Evolutionary conservation across 2,797 vertebrate species (phyloP).

Genomic region (Thripadectes ignobilis): DNA sequence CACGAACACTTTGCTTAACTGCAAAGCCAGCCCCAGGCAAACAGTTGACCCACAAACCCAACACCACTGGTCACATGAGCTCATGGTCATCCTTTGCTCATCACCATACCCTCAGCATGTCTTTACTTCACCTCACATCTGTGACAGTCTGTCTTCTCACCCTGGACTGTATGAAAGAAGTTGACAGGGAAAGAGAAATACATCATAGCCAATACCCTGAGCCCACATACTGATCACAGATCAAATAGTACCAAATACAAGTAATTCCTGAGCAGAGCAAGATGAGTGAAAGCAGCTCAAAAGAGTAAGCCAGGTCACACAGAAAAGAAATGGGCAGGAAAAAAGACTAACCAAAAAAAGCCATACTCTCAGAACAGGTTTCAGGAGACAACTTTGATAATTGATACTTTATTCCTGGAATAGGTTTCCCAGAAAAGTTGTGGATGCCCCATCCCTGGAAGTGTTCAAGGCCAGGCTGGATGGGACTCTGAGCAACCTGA

Average conservation of each 20-base stretch:
- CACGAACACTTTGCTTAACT: background rate
- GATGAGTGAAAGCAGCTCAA: background rate
- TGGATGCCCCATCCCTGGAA: background rate
- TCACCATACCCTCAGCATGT: background rate
- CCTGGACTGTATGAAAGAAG: background rate
- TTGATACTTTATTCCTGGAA: background rate
- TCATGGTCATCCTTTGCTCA: background rate
- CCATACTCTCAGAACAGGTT: background rate
- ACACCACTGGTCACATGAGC: background rate
- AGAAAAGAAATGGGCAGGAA: background rate
- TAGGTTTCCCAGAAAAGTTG: background rate
- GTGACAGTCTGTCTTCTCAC: fast-evolving
- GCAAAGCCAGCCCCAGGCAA: background rate
- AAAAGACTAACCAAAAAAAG: background rate
- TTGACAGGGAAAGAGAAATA: background rate
- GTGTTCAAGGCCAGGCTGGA: background rate
- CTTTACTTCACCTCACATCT: background rate
- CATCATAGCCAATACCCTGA: background rate
- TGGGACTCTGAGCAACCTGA: fast-evolving
- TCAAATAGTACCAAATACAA: background rate
- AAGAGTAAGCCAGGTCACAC: background rate
- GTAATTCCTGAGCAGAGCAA: background rate
- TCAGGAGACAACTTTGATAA: background rate
- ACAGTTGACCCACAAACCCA: background rate
- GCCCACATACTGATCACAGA: background rate